These are phyloP conservation scores for Ptychobarbus kaznakovi DNA, from an alignment of 2,797 vertebrate species.

Conservation along the genomic window DNA sequence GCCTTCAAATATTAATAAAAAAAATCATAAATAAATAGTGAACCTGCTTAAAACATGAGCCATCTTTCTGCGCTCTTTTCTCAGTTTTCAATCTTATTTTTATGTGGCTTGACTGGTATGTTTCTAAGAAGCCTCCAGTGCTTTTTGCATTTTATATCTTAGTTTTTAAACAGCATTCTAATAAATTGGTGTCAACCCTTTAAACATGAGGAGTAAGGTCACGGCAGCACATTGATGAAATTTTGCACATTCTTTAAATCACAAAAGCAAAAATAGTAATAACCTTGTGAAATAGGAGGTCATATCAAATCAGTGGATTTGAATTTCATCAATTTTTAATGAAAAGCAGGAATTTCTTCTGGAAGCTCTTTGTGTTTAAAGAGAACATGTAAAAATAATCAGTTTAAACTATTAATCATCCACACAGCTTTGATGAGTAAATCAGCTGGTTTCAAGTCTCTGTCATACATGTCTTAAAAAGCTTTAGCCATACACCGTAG, in stretches of 20 bases:
- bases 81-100: background rate
- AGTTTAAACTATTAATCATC: background rate
- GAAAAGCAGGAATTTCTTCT: background rate
- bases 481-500: background rate
- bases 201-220: background rate
- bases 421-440: background rate
- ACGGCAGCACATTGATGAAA: background rate
- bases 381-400: too few relatives aligned
- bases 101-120: background rate
- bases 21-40: background rate
- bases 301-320: background rate
- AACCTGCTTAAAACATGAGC: background rate
- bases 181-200: background rate
- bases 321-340: background rate
- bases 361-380: background rate
- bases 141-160: background rate
- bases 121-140: background rate
- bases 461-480: background rate
- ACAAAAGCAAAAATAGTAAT: background rate
- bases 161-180: background rate
- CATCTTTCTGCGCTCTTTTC: background rate
- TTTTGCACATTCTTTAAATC: constrained; percentile 1
- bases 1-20: background rate
- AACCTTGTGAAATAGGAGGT: background rate
- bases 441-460: background rate